Evolutionary conservation across 2,888 invertebrate genomes (phyloP).

Genomic region (Eupelmus urozonus): DNA sequence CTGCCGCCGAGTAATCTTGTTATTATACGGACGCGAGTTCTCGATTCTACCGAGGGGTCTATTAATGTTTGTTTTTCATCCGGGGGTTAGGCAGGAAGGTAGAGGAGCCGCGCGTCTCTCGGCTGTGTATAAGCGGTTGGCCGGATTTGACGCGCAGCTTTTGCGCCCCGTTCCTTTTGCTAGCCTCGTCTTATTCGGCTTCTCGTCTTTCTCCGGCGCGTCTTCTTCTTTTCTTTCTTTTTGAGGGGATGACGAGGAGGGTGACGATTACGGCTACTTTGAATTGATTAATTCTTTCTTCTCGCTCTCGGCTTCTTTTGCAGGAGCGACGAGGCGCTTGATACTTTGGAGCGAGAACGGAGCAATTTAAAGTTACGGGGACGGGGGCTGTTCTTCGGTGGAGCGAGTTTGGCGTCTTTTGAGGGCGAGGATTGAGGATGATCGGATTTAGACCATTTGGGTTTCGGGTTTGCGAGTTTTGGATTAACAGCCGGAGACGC

Average conservation of each 20-base stretch:
- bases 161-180: background rate
- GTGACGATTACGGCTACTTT: slow-evolving; percentile 56
- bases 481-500: background rate
- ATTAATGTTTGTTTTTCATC: slow-evolving; percentile 60
- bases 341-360: background rate
- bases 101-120: background rate
- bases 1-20: slow-evolving; percentile 52
- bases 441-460: slow-evolving; percentile 31
- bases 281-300: slow-evolving; percentile 54
- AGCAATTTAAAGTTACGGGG: slow-evolving; percentile 33
- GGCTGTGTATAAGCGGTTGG: slow-evolving; percentile 15
- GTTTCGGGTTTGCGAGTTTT: background rate
- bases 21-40: slow-evolving; percentile 55
- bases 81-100: background rate
- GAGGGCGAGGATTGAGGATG: slow-evolving; percentile 31
- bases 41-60: slow-evolving; percentile 53
- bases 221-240: slow-evolving; percentile 8
- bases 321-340: background rate
- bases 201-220: background rate
- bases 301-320: background rate
- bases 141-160: slow-evolving; percentile 32
- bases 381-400: slow-evolving; percentile 3
- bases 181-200: background rate
- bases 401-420: slow-evolving; percentile 28
- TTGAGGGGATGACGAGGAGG: slow-evolving; percentile 5